Base-by-base conservation (phyloP, 2,888 invertebrate species). In the Hedya salicella region DNA sequence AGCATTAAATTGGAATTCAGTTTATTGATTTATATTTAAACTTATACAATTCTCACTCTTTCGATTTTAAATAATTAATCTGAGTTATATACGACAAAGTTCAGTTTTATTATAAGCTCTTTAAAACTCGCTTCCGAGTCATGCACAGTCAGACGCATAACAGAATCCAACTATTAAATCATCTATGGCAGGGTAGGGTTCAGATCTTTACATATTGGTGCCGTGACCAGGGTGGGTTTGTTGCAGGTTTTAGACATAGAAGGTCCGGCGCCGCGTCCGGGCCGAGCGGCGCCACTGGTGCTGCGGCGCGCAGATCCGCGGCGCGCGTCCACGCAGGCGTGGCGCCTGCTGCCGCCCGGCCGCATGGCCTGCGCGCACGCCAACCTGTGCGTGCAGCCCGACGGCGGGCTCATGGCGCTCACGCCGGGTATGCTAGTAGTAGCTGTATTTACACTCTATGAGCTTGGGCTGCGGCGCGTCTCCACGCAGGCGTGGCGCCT, bases 401-500 rank as follows among this genome's bases (percentile, higher is more conserved):
- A 92, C 68, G 93, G 93, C 74, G 94, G 94, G 0, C 93, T 94
- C 72, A 93, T 94, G 75, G 95, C 95, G 21, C 78, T 94, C 52
- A 83, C 89, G 3, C 83, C 91, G 1, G 93, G 92, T 76, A 78
- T 8, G 49, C 40, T 25, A 25, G 3, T 25, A 25, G 25, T 4
- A 25, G n/a, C n/a, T n/a, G n/a, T n/a, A n/a, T n/a, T n/a, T n/a
- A 25, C 25, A 25, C 6, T 25, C 6, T 25, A 25, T n/a, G n/a
- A n/a, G n/a, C n/a, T n/a, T n/a, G n/a, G n/a, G n/a, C 94, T 95
- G 36, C 94, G 97, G 50, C 94, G 99, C 71, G 94, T 94, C 65
- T 95, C 96, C 16, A 99, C 98, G 54, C 99, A 99, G 91, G 97
- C 96, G 1, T 99, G 99, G 99, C 93, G 95, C 60, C 97, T 98